Evolutionary conservation across 1,140 invertebrate genomes (phyloP), one percentile per base, ranked within the genome.

Genomic region (Melitaea cinxia): DNA sequence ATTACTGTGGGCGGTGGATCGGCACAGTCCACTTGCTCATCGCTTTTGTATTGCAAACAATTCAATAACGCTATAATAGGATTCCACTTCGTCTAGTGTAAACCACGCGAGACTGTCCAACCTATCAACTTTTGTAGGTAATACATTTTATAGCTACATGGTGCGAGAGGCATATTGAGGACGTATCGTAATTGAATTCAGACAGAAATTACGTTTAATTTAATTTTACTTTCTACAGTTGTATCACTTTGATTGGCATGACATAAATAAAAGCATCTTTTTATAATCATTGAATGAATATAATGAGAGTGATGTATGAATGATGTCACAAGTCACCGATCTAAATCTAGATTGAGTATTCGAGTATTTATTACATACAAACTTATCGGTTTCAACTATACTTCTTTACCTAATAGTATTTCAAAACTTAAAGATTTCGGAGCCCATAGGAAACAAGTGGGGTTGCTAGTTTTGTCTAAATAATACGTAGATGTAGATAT

Each of bases 11-110:
- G 69, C 78, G 73, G 70, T 74, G 75, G 68, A 74, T 82, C 79
- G 68, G 74, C 70, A 72, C 75, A 70, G 70, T 54, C 67, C 73
- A 76, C 66, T 77, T 74, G 68, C 64, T 69, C 62, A 68, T 67
- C 68, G 77, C 75, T 77, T 66, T 84, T 85, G 80, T 85, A 53
- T 73, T 74, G 55, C 52, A 72, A 72, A 79, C 78, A 86, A 88
- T 80, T 85, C 82, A 85, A 85, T 88, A 88, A 81, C 72, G 70
- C 70, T 80, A 64, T 86, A 86, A 88, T 88, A 71, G 85, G 79
- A 85, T 85, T 85, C 75, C 76, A 81, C 50, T 63, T 65, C 58
- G 70, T 64, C 72, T 58, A 73, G 72, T 71, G 73, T 61, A 75
- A 80, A 67, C 79, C 79, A 78, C 75, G 75, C 76, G 80, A 79